A percentile compares a stretch with the other conserved stretches of the same genome.
These are phyloP conservation scores for Anarhynchus alexandrinus DNA, from an alignment of 2,113 vertebrate genomes.

Conservation along the genomic window DNA sequence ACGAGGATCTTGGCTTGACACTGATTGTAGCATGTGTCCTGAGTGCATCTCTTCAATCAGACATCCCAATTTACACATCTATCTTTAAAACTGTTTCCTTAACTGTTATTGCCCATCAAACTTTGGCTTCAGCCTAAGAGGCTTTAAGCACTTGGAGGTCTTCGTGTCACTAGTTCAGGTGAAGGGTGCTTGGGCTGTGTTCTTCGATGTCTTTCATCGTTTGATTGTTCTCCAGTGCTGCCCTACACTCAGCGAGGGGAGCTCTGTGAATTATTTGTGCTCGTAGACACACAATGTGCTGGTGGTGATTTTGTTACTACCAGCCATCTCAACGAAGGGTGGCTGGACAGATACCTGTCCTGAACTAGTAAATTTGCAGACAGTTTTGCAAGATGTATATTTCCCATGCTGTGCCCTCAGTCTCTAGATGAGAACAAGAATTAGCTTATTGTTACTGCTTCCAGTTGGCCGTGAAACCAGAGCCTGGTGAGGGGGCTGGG, in stretches of 20 bases:
- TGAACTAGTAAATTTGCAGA: not conserved
- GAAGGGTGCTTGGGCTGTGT: not conserved
- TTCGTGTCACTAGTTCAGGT: not conserved
- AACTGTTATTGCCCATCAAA: not conserved
- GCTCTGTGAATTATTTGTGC: not conserved
- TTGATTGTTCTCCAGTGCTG: not conserved
- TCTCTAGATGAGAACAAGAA: not conserved
- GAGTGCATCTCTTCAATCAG: not conserved
- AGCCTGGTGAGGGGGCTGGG: not conserved
- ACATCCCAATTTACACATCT: accelerated
- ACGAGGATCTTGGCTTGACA: accelerated
- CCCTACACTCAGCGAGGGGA: accelerated
- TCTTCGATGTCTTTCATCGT: accelerated
- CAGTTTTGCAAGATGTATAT: not conserved
- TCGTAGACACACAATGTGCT: not conserved
- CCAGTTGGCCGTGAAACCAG: not conserved
- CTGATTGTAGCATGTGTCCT: not conserved
- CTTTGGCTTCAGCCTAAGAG: not conserved
- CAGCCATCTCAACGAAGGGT: accelerated
- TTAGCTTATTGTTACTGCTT: not conserved
- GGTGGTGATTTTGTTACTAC: not conserved
- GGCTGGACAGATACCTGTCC: not conserved
- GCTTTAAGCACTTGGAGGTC: not conserved
- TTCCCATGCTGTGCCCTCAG: not conserved
- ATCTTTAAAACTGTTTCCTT: not conserved